A percentile compares a stretch with the other conserved stretches of the same genome.
These are phyloP conservation scores for Alsophila aescularia DNA, from an alignment of 2,888 invertebrate genomes.

Conservation along the genomic window DNA sequence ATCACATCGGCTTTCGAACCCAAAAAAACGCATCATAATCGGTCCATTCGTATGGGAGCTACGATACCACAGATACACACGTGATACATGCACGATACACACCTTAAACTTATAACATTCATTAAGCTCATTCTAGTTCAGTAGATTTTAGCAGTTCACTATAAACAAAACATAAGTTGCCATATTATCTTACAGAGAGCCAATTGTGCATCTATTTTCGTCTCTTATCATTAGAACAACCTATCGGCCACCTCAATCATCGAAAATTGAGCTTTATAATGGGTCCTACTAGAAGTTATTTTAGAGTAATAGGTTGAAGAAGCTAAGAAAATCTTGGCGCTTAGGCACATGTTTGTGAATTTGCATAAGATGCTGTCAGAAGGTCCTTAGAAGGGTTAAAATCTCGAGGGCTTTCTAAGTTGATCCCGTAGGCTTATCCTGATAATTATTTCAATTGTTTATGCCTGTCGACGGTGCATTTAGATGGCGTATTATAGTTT, in stretches of 20 bases:
- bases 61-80: no score
- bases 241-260: constrained; percentile 21
- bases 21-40: no score
- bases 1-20: no score
- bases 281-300: constrained; percentile 14
- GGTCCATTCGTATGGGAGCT: no score
- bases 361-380: constrained; percentile 82
- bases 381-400: constrained; percentile 76
- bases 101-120: no score
- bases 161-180: constrained; percentile 66
- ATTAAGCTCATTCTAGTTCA: constrained; percentile 3
- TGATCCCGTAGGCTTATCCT: constrained; percentile 81
- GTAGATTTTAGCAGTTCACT: constrained; percentile 28
- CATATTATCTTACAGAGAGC: constrained; percentile 67
- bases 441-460: constrained; percentile 85
- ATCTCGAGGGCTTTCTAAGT: constrained; percentile 76
- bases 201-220: constrained; percentile 77
- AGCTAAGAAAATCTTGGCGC: constrained; percentile 39
- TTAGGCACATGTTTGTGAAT: constrained; percentile 70
- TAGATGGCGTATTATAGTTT: constrained; percentile 84
- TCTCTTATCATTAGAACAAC: constrained; percentile 37
- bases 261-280: constrained; percentile 31
- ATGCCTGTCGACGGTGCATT: constrained; percentile 83
- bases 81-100: no score
- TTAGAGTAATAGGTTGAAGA: constrained; percentile 10